These are phyloP conservation scores for Hypselothyrea guttata DNA, from an alignment of 2,888 invertebrate genomes.

Conservation along the genomic window DNA sequence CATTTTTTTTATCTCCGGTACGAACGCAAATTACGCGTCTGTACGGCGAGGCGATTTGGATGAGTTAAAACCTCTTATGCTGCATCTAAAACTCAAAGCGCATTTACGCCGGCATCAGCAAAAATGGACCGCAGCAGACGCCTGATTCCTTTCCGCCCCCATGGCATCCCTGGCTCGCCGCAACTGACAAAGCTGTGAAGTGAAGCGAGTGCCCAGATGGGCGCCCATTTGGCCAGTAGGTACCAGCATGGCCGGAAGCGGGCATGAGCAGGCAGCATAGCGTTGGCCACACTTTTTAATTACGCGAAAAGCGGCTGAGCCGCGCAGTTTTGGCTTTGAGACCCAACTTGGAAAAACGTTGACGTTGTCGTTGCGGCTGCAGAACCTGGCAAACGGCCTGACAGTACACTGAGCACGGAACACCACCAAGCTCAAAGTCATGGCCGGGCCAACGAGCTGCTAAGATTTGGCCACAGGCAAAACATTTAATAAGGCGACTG, in stretches of 20 bases:
- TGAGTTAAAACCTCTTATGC: slow-evolving; percentile 63
- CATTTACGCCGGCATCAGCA: slow-evolving; percentile 65
- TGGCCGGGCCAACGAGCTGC: slow-evolving; percentile 45
- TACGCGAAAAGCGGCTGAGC: slow-evolving; percentile 76
- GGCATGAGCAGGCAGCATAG: slow-evolving; percentile 20
- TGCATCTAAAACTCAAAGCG: slow-evolving; percentile 71
- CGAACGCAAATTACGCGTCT: slow-evolving; percentile 64
- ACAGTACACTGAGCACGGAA: slow-evolving; percentile 16
- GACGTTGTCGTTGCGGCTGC: slow-evolving; percentile 47
- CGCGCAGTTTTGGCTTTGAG: slow-evolving; percentile 75
- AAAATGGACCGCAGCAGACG: slow-evolving; percentile 52
- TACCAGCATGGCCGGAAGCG: background rate
- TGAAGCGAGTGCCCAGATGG: slow-evolving; percentile 51
- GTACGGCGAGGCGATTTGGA: slow-evolving; percentile 25
- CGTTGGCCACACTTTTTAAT: slow-evolving; percentile 72
- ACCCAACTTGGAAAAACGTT: slow-evolving; percentile 27
- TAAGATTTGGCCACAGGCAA: slow-evolving; percentile 65
- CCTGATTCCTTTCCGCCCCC: background rate
- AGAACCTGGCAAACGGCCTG: slow-evolving; percentile 36
- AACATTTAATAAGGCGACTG: slow-evolving; percentile 64
- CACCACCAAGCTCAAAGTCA: slow-evolving; percentile 59
- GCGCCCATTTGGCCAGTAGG: slow-evolving; percentile 33
- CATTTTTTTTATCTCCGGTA: slow-evolving; percentile 48
- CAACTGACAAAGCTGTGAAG: slow-evolving; percentile 53
- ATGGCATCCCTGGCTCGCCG: background rate